Evolutionary conservation across 2,113 vertebrate species (phyloP), one percentile per base, ranked within the genome.

Genomic region (Nesoenas mayeri): DNA sequence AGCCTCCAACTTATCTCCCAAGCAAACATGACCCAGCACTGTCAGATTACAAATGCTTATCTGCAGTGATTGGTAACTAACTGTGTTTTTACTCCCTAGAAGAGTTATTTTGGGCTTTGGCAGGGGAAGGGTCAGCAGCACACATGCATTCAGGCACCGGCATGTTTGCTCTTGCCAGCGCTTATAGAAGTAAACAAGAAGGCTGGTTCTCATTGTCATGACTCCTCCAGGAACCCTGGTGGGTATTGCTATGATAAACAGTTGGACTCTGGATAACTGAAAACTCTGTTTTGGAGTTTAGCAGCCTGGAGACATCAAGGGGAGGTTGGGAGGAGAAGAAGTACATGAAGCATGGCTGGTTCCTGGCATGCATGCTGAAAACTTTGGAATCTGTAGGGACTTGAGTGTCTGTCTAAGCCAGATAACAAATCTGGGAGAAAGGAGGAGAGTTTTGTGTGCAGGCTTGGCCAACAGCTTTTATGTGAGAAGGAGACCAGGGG

Each of bases 1-100:
- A 69, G 77, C 84, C 53, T 91, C 83, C 61, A 75, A 11, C 57
- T 97, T 97, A 97, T 97, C 96, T 96, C 77, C 57, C 73, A 51
- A 74, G 48, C 89, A 97, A 95, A 95, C 94, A 95, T 44, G 89
- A 91, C 96, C 94, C 65, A 87, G 89, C 65, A 48, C 89, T 65
- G 80, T 38, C 94, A 92, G 93, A 92, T 95, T 86, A 56, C 73
- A 92, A 91, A 82, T 20, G 42, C 86, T 96, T 97, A 97, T 97
- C 96, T 95, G 18, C 65, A 91, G 69, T 38, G 57, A 42, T 85
- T 47, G 82, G 79, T 77, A 75, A 87, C 79, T 94, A 77, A 79
- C 71, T 10, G 32, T 88, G 91, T 60, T 95, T 94, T 93, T 75
- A 42, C 64, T 86, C 80, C 44, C 77, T 92, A 67, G 87, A 86